Conservation (phyloP, 2,888 invertebrate species). For the Rhamnusium bicolor region DNA sequence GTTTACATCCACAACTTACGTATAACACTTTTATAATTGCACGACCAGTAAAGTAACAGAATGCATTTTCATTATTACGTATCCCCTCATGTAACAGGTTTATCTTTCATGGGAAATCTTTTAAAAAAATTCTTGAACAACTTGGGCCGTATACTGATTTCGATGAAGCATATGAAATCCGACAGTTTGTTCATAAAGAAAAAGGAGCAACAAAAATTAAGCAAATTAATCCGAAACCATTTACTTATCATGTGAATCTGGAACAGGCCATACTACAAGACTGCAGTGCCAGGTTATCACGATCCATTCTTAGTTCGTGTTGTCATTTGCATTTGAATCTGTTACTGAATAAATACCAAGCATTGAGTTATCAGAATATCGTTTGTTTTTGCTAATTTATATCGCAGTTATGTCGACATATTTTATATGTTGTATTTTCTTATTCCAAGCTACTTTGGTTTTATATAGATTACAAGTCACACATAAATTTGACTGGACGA, state of each 20-base stretch:
- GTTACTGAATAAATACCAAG: slow-evolving; percentile 60
- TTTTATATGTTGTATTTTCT: slow-evolving; percentile 52
- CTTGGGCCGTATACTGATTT: too few species aligned
- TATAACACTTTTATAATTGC: too few species aligned
- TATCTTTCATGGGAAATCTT: too few species aligned
- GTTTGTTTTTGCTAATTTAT: slow-evolving; percentile 62
- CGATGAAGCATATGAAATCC: too few species aligned
- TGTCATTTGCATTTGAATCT: slow-evolving; percentile 63
- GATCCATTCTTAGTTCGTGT: slow-evolving; percentile 61
- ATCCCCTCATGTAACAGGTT: too few species aligned
- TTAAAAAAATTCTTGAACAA: too few species aligned
- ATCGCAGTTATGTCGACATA: slow-evolving; percentile 54
- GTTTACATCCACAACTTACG: too few species aligned
- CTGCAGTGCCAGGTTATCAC: slow-evolving; percentile 61
- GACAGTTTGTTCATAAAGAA: too few species aligned
- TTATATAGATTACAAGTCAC: slow-evolving; percentile 45
- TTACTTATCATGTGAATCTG: slow-evolving; percentile 50
- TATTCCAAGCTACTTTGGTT: slow-evolving; percentile 40
- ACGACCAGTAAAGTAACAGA: too few species aligned
- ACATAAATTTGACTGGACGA: slow-evolving; percentile 49
- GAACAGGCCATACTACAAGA: slow-evolving; percentile 49
- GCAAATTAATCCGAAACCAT: slow-evolving; percentile 42
- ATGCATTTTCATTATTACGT: too few species aligned
- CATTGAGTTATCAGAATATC: slow-evolving; percentile 64
- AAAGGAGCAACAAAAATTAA: slow-evolving; percentile 17